Conservation (phyloP, 2,888 invertebrate genomes). For the Ormyrus nitidulus region DNA sequence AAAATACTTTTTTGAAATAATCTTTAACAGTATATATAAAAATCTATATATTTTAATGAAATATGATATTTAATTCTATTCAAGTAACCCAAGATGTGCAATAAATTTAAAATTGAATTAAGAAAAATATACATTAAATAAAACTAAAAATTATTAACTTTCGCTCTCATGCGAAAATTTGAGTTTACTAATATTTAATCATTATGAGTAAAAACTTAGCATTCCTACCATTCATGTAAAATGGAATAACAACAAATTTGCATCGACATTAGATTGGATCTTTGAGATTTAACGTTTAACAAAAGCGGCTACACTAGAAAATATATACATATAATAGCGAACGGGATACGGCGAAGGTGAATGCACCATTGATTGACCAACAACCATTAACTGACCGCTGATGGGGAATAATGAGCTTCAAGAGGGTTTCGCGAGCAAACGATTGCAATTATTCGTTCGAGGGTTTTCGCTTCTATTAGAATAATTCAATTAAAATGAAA, state of each 20-base stretch:
- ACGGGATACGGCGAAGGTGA: conserved; percentile 39
- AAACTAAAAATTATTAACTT: too few relatives aligned
- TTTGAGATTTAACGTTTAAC: too few relatives aligned
- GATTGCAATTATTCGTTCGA: conserved; percentile 15
- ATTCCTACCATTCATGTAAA: neutral
- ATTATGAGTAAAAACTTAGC: neutral
- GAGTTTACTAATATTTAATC: neutral
- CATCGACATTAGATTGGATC: too few relatives aligned
- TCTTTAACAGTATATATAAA: too few relatives aligned
- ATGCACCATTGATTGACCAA: conserved; percentile 46
- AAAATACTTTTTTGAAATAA: too few relatives aligned
- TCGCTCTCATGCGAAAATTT: too few relatives aligned
- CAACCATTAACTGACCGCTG: conserved; percentile 43
- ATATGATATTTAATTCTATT: too few relatives aligned
- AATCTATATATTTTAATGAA: too few relatives aligned
- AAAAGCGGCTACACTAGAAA: neutral
- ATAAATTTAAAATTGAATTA: too few relatives aligned
- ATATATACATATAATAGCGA: neutral
- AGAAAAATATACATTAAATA: too few relatives aligned
- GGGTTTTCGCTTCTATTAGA: conserved; percentile 16
- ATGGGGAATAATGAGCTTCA: conserved; percentile 29
- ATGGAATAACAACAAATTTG: too few relatives aligned
- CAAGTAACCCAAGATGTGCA: too few relatives aligned
- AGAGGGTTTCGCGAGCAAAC: conserved; percentile 19
- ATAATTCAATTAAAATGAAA: conserved; percentile 33